Percentiles rank a stretch among this genome's conserved stretches.
Conservation (phyloP, 2,113 vertebrate genomes). For the Petroica traversi region DNA sequence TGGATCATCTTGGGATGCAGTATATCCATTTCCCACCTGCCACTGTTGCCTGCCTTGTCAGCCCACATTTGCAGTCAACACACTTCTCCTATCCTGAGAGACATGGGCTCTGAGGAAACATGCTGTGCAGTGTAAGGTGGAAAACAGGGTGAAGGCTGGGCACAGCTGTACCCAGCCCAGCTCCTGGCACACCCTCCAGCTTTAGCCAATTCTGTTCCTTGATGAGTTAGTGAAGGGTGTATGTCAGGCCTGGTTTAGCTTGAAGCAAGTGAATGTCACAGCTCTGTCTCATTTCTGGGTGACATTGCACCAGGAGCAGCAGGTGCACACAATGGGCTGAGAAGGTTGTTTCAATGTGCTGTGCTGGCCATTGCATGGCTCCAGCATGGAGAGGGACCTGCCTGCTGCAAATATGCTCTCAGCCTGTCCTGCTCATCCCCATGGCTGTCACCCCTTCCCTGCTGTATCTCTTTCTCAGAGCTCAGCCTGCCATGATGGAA, state of each 20-base stretch:
- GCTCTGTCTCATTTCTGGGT: not conserved
- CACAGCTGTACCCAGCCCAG: not conserved
- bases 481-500: not conserved
- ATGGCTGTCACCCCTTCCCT: not conserved
- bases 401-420: not conserved
- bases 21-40: not conserved
- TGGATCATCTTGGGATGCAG: not conserved
- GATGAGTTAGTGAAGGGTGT: not conserved
- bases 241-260: not conserved
- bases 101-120: not conserved
- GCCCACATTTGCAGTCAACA: not conserved
- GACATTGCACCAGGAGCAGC: not conserved
- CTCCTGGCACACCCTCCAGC: not conserved
- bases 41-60: not conserved
- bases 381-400: not conserved
- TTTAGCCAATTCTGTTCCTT: not conserved
- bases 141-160: not conserved
- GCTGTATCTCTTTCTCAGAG: no score
- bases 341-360: not conserved
- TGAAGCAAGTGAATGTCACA: not conserved
- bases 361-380: not conserved
- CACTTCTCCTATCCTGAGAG: not conserved
- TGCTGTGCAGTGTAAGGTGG: not conserved
- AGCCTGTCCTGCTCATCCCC: not conserved
- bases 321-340: not conserved